These are phyloP conservation scores for Protula sp. DNA, from an alignment of 2,888 invertebrate species.

Conservation along the genomic window DNA sequence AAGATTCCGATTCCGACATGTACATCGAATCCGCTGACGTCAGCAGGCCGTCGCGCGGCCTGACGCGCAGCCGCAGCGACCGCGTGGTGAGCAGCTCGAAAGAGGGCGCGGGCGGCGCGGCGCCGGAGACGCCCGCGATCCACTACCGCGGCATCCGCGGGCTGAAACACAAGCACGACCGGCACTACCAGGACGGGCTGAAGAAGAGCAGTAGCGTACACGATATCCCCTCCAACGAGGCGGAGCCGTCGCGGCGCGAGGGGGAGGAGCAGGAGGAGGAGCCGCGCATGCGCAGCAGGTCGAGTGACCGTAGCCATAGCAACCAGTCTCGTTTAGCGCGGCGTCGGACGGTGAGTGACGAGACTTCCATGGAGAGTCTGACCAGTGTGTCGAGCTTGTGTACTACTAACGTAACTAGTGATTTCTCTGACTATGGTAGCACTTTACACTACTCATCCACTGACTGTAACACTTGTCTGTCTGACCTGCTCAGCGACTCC, in stretches of 20 bases:
- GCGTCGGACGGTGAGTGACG: constrained; percentile 16
- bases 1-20: too few species aligned
- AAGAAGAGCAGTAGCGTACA: constrained; percentile 48
- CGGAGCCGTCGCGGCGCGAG: not conserved
- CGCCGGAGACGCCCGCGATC: not conserved
- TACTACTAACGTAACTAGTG: constrained; percentile 3
- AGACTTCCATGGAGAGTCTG: not conserved
- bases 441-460: not conserved
- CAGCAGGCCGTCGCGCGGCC: not conserved
- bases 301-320: constrained; percentile 8
- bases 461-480: not conserved
- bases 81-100: not conserved
- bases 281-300: constrained; percentile 2
- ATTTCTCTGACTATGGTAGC: constrained; percentile 5
- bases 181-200: constrained; percentile 41
- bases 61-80: not conserved
- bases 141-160: constrained; percentile 45
- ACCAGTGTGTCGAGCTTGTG: too few species aligned
- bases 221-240: not conserved
- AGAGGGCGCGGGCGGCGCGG: not conserved
- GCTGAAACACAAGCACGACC: constrained; percentile 47
- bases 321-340: not conserved
- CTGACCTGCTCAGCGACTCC: not conserved
- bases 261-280: not conserved
- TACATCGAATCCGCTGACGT: not conserved